Evolutionary conservation across 2,113 vertebrate genomes (phyloP), one percentile per base, ranked within the genome.

Genomic region (Myotis brandtii): DNA sequence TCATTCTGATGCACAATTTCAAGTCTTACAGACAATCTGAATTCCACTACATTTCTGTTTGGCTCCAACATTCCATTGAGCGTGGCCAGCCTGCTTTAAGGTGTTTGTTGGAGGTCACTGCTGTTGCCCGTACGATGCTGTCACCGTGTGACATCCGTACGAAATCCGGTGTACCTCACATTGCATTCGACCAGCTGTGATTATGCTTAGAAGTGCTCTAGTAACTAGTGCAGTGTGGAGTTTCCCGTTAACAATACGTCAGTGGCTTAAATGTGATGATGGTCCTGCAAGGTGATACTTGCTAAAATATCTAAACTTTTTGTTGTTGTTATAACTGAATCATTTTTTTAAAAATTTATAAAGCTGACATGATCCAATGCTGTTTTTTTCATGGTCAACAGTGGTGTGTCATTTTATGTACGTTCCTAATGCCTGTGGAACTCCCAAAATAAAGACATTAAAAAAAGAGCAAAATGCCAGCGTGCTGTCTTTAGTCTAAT

Each of bases 81-180:
- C 95, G 93, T 96, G 95, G 97, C 94, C 67, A 97, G 96, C 97
- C 95, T 98, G 94, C 96, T 97, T 98, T 98, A 96, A 98, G 94
- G 96, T 96, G 96, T 96, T 96, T 97, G 98, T 98, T 97, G 97
- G 98, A 98, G 98, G 98, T 98, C 97, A 94, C 98, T 94, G 97
- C 96, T 96, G 97, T 98, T 98, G 98, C 97, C 97, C 98, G 98
- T 98, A 98, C 98, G 98, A 98, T 98, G 98, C 99, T 99, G 99
- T 99, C 99, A 99, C 99, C 98, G 98, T 99, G 99, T 99, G 99
- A 99, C 99, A 98, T 99, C 98, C 98, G 95, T 98, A 93, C 95
- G 97, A 98, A 98, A 96, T 98, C 98, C 97, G 97, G 96, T 98
- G 97, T 98, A 97, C 96, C 97, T 98, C 98, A 98, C 98, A 98